Conservation (phyloP, 2,888 invertebrate species). For the Epistrophe eligans region DNA sequence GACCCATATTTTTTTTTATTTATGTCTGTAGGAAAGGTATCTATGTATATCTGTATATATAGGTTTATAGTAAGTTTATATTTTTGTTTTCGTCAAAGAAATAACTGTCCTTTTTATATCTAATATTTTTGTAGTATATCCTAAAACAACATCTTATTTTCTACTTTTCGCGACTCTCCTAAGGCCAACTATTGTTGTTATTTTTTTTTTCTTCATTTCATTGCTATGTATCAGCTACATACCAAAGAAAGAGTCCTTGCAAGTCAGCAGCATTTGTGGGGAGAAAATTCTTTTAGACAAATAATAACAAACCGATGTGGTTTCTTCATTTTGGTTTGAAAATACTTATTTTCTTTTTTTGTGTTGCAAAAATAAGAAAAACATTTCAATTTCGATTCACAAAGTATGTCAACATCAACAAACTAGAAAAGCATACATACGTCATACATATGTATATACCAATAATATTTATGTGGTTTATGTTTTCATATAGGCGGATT, state of each 20-base stretch:
- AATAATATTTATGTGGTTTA: constrained; percentile 25
- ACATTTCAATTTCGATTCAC: constrained; percentile 70
- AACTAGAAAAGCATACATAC: constrained; percentile 34
- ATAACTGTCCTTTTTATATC: constrained; percentile 23
- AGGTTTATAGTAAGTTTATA: background rate
- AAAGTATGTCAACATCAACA: constrained; percentile 73
- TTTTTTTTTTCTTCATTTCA: constrained; percentile 24
- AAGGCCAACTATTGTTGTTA: constrained; percentile 60
- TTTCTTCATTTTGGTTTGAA: constrained; percentile 62
- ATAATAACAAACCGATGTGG: constrained; percentile 54
- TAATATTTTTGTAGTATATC: constrained; percentile 13
- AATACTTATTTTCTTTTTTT: background rate
- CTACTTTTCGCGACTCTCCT: constrained; percentile 31
- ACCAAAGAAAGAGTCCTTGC: constrained; percentile 26
- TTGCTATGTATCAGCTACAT: constrained; percentile 10
- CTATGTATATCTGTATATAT: background rate
- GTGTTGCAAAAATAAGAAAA: constrained; percentile 48
- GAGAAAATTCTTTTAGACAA: constrained; percentile 41
- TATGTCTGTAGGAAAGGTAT: too few relatives aligned
- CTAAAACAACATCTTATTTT: constrained; percentile 15
- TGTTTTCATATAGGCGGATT: constrained; percentile 34
- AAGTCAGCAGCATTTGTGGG: constrained; percentile 54
- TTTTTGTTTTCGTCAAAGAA: constrained; percentile 20
- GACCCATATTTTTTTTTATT: constrained; percentile 55
- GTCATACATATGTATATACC: background rate